These are phyloP conservation scores for Cyphomyrus discorhynchus DNA, from an alignment of 2,113 vertebrate genomes.

Conservation along the genomic window DNA sequence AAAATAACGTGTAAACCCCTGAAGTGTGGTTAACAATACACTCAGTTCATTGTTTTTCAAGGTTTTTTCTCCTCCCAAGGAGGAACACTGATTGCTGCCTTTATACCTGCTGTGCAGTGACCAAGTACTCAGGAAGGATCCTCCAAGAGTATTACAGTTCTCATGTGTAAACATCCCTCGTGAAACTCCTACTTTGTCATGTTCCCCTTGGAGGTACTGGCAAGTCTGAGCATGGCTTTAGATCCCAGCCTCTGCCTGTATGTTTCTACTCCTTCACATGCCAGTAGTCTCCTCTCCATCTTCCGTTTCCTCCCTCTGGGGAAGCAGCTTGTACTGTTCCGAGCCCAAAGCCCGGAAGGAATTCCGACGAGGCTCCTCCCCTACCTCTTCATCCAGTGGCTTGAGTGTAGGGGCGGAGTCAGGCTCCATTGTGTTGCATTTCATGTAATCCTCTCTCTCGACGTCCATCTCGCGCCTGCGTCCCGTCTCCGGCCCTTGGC, in stretches of 20 bases:
- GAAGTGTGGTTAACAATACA: not conserved
- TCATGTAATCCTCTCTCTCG: constrained; percentile 24
- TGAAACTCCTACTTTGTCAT: not conserved
- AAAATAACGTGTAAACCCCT: not conserved
- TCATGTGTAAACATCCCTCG: not conserved
- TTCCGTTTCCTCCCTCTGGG: constrained; percentile 17
- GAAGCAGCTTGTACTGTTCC: constrained; percentile 6
- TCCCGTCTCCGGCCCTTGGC: not conserved
- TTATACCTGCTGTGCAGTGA: not conserved
- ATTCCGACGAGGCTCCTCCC: not conserved
- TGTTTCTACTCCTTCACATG: constrained; percentile 22
- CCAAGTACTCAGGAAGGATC: not conserved
- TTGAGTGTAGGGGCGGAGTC: constrained; percentile 32
- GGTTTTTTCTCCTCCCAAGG: not conserved
- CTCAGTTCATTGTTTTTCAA: not conserved
- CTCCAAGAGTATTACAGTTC: not conserved
- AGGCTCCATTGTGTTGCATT: constrained; percentile 30
- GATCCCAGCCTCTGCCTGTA: not conserved
- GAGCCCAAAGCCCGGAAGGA: constrained; percentile 9
- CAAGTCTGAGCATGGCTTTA: not conserved
- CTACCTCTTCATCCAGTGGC: not conserved
- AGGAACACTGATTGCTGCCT: not conserved
- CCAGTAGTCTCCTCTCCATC: constrained; percentile 27
- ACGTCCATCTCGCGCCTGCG: not conserved
- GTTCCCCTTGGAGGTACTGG: not conserved